Evolutionary conservation across 2,888 invertebrate species (phyloP), one percentile per base, ranked within the genome.

Genomic region (Apamea crenata): DNA sequence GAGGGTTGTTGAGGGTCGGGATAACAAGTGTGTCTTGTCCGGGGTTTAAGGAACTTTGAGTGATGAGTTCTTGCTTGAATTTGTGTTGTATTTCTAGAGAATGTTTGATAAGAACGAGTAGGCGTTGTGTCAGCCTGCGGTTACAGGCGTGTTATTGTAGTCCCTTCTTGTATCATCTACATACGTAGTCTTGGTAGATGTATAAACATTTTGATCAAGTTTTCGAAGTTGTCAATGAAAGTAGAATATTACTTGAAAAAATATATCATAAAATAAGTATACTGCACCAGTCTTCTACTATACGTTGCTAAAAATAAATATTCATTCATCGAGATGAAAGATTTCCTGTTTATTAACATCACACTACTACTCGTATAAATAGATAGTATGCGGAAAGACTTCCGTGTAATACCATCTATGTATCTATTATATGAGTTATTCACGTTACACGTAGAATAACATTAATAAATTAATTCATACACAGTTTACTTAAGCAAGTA

Each of bases 21-120:
- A 77, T 84, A 87, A 84, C 80, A 72, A 80, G 81, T 87, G 80
- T 76, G 87, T 79, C 79, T 69, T 80, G 89, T 86, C 70, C 65
- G 70, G 80, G 80, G 75, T 70, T 77, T 74, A 68, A 67, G 75
- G 71, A 86, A 88, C 73, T 86, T 88, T 78, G 81, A 81, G 61
- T 71, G 89, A 89, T 82, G 88, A 81, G 79, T 78, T 88, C 50
- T 65, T 68, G 73, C 77, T 77, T 76, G 72, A 81, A 81, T 81
- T 70, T 76, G 73, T 76, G 70, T 76, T 83, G 84, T 63, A 67
- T 80, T 76, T 79, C 66, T 78, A 67, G 50, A 69, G 61, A 36
- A 73, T 70, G 32, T 72, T 21, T 65, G 32, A 32, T 61, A 36
- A 16, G 73, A 53, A 61, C 32, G n/a, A 32, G 50, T 56, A 53